Base-by-base conservation (phyloP, 1,140 invertebrate species). In the Drosophila murphyi region DNA sequence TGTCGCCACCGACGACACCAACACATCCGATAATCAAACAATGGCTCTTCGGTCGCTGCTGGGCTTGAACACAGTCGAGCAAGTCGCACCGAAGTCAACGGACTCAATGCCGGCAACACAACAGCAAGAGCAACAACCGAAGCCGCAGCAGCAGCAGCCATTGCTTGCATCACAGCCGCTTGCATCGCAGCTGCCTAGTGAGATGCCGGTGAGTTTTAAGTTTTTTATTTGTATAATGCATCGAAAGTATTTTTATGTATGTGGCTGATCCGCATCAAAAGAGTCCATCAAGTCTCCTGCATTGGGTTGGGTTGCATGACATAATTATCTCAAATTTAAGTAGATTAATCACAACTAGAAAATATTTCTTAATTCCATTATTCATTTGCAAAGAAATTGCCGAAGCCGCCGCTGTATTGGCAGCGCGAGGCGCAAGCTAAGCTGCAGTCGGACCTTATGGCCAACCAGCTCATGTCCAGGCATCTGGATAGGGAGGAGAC, bases 331-430 rank as follows among this genome's bases (percentile, higher is more conserved):
- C 20, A 20, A 20, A 20, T 20, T 20, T 20, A 20, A 20, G 20
- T 2, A 20, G 20, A 20, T 20, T 20, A 20, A 20, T 20, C 20
- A 20, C 20, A 20, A 20, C 20, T 20, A 20, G 20, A 20, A 20
- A 20, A 20, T 20, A 20, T 20, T 20, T 20, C 20, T 20, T 20
- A 20, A 20, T 20, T 20, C 20, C 12, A 37, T 7, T n/a, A 5
- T 0, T 31, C 10, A 29, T 12, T 35, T 8, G 2, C 10, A 90
- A 6, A 43, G 78, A 89, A 81, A 47, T 50, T 89, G 12, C 83
- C 83, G 2, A 76, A 80, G 60, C 83, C 83, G 6, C 83, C 83
- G 12, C 47, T 80, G 5, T 80, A 74, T 20, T 88, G 83, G 83
- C 85, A 78, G 20, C 80, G 72, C 29, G 83, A 87, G 43, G 83